Conservation (phyloP, 2,888 invertebrate genomes). For the Diarsia rubi region DNA sequence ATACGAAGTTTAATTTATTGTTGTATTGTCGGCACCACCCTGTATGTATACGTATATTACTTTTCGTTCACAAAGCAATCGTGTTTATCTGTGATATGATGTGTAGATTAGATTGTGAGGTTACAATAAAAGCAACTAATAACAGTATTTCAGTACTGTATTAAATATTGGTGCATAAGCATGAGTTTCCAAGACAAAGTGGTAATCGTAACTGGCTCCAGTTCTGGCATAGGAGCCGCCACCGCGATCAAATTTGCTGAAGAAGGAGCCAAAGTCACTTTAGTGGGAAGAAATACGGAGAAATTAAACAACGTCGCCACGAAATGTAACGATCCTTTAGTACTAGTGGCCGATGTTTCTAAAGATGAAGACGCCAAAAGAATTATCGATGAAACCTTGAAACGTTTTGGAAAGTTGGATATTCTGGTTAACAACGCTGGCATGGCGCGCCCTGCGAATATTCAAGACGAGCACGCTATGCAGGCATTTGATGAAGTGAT, state of each 20-base stretch:
- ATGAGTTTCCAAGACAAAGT: slow-evolving; percentile 67
- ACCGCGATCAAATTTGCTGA: slow-evolving; percentile 44
- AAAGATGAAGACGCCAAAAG: slow-evolving; percentile 30
- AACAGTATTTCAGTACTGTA: not conserved
- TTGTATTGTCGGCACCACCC: no score
- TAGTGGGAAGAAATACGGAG: slow-evolving; percentile 61
- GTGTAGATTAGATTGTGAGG: slow-evolving; percentile 6
- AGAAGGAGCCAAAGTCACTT: slow-evolving; percentile 63
- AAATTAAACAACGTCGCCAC: slow-evolving; percentile 55
- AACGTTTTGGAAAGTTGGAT: slow-evolving; percentile 34
- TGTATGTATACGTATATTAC: not conserved
- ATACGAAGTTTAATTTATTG: no score
- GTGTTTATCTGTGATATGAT: not conserved
- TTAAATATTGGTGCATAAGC: not conserved
- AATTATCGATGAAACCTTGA: slow-evolving; percentile 19
- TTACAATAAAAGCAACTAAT: not conserved
- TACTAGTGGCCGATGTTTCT: slow-evolving; percentile 22
- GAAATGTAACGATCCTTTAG: slow-evolving; percentile 25
- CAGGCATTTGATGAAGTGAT: slow-evolving; percentile 35
- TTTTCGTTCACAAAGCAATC: not conserved
- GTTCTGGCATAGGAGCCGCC: slow-evolving; percentile 69
- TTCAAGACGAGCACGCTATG: not conserved
- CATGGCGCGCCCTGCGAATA: not conserved
- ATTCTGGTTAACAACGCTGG: slow-evolving; percentile 39
- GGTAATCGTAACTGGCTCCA: slow-evolving; percentile 67